Conservation (phyloP, 2,113 vertebrate species). For the Aptenodytes forsteri region DNA sequence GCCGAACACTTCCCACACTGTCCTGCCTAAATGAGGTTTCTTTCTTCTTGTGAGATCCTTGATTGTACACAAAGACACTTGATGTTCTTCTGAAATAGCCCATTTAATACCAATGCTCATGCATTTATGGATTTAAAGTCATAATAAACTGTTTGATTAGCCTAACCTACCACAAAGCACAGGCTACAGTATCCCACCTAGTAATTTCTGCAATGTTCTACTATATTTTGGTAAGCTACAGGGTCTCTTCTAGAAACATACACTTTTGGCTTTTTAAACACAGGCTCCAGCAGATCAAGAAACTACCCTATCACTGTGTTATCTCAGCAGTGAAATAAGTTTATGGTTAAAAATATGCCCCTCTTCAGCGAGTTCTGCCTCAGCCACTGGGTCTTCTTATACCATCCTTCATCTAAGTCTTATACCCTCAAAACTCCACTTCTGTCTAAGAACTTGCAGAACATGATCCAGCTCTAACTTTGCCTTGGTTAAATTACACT, state of each 20-base stretch:
- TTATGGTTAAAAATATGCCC: background rate
- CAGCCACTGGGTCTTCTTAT: background rate
- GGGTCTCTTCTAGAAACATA: background rate
- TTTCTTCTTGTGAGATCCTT: background rate
- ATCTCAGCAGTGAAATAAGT: background rate
- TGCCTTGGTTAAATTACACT: background rate
- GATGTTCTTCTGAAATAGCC: background rate
- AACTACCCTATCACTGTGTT: background rate
- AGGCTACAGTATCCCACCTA: background rate
- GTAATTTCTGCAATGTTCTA: background rate
- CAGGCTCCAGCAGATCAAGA: background rate
- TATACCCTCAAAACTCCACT: background rate
- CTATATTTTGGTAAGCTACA: background rate
- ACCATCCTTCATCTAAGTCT: background rate
- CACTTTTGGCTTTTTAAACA: background rate
- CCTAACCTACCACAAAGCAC: background rate
- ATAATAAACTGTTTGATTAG: background rate
- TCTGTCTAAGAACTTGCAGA: background rate
- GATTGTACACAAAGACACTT: background rate
- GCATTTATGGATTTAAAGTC: background rate
- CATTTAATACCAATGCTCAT: background rate
- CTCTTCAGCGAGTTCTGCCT: background rate
- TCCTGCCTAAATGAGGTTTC: slow-evolving; percentile 31
- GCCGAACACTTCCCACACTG: slow-evolving; percentile 24
- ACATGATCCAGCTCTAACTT: background rate